A percentile compares a stretch with the other conserved stretches of the same genome.
phyloP scores from a whole-genome alignment of 1,140 invertebrate species.

The Aporrectodea caliginosa region DNA sequence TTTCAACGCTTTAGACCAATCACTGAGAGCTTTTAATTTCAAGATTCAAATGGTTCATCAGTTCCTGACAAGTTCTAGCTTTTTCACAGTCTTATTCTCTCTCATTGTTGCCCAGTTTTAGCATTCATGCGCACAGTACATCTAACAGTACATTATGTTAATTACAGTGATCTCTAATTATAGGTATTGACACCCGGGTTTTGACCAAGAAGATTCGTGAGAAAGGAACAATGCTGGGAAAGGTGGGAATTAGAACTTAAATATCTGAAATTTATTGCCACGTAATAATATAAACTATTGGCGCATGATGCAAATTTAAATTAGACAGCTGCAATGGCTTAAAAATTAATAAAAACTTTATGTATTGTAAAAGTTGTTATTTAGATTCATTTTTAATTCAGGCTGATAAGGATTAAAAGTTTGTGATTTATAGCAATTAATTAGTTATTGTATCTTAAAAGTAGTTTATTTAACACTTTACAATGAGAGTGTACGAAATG shows the following conservation, averaged over 20 bases:
- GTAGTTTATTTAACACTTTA: neutral
- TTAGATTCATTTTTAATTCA: no score
- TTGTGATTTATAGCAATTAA: neutral
- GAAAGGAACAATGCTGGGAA: slow-evolving; percentile 53
- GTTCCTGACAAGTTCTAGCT: no score
- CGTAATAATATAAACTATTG: neutral
- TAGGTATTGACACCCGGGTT: slow-evolving; percentile 52
- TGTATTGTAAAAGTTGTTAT: no score
- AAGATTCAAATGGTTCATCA: no score
- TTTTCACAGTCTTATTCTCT: neutral
- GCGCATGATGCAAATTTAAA: neutral
- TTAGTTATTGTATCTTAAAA: neutral
- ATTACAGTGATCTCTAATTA: slow-evolving; percentile 33
- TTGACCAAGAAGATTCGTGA: slow-evolving; percentile 54
- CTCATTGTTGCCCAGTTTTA: neutral
- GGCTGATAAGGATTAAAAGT: neutral
- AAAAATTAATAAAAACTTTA: no score
- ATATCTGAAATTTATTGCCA: neutral
- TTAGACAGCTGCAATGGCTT: neutral
- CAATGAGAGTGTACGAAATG: neutral
- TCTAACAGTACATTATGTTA: no score
- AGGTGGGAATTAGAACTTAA: slow-evolving; percentile 41
- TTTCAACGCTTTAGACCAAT: no score
- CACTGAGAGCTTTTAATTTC: no score
- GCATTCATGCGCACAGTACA: slow-evolving; percentile 14